phyloP scores from a whole-genome alignment of 2,888 invertebrate species.

The Hymenopus coronatus region DNA sequence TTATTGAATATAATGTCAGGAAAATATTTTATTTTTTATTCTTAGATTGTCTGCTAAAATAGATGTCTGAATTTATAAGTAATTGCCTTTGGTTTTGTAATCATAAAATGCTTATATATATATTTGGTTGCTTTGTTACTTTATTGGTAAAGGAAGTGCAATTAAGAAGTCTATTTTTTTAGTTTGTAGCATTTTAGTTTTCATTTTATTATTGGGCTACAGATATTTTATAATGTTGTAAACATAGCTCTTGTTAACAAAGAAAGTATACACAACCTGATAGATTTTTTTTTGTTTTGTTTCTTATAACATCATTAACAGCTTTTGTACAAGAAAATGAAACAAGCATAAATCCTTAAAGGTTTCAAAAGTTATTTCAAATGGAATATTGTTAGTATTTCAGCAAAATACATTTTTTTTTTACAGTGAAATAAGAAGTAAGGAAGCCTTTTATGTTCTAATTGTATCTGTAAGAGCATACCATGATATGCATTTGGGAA shows the following conservation, averaged over 20 bases:
- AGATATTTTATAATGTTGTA: constrained; percentile 25
- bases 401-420: not conserved
- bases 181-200: not conserved
- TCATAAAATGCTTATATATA: not conserved
- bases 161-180: not conserved
- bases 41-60: not conserved
- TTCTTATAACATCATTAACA: not conserved
- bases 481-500: not conserved
- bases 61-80: too few relatives aligned
- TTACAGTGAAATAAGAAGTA: not conserved
- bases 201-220: constrained; percentile 1
- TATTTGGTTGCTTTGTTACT: not conserved
- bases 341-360: not conserved
- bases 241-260: not conserved
- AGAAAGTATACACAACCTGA: not conserved
- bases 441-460: not conserved
- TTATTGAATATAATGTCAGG: not conserved
- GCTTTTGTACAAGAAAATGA: not conserved
- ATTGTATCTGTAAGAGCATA: not conserved
- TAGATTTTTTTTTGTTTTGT: not conserved
- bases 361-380: not conserved
- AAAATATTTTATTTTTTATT: not conserved
- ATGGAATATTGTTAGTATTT: not conserved
- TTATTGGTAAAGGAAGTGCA: not conserved
- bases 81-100: too few relatives aligned